Evolutionary conservation across 2,888 invertebrate genomes (phyloP).

Genomic region (Limnephilus auricula): DNA sequence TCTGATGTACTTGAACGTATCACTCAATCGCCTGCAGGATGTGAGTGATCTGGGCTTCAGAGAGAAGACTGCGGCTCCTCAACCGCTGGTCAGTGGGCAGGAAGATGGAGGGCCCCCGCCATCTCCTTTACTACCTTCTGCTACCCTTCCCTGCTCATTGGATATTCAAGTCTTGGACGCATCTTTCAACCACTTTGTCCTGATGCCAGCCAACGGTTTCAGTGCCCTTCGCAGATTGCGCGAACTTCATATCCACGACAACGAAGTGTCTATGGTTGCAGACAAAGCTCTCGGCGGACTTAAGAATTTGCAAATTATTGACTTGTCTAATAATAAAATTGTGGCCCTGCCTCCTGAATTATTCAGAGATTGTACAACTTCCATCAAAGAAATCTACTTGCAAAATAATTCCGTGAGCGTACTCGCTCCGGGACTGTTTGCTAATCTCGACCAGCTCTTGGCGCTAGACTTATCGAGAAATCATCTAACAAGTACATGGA

Average conservation of each 20-base stretch:
- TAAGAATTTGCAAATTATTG: constrained; percentile 89
- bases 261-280: constrained; percentile 92
- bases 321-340: constrained; percentile 93
- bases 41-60: constrained; percentile 91
- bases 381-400: constrained; percentile 92
- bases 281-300: constrained; percentile 90
- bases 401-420: constrained; percentile 94
- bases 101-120: constrained; percentile 73
- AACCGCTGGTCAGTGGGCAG: constrained; percentile 81
- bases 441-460: constrained; percentile 89
- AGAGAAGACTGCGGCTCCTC: constrained; percentile 81
- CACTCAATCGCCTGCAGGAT: constrained; percentile 92
- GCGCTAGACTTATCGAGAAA: constrained; percentile 91
- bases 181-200: constrained; percentile 90
- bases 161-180: constrained; percentile 91
- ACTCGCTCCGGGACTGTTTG: constrained; percentile 89
- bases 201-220: constrained; percentile 90
- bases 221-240: constrained; percentile 87
- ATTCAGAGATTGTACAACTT: constrained; percentile 87
- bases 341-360: constrained; percentile 91
- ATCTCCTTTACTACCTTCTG: constrained; percentile 72
- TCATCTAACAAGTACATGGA: constrained; percentile 91
- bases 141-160: constrained; percentile 81
- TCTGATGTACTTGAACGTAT: constrained; percentile 89
- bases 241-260: constrained; percentile 90